Evolutionary conservation across 2,888 invertebrate species (phyloP).

Genomic region (Cheilosia urbana): DNA sequence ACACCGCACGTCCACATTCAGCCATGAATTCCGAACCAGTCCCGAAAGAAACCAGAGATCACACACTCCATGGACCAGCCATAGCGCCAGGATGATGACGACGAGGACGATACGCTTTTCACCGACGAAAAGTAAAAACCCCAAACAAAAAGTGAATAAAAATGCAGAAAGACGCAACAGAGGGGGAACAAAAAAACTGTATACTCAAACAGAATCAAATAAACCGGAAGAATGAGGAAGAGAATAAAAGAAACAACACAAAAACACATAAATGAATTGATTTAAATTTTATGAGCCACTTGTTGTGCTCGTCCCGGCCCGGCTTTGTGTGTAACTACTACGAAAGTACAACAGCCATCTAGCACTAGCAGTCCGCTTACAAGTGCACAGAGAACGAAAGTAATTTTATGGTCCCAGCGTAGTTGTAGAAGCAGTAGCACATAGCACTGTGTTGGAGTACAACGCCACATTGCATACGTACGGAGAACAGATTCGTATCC

Average conservation of each 20-base stretch:
- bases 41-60: conserved; percentile 41
- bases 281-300: conserved; percentile 79
- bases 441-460: conserved; percentile 28
- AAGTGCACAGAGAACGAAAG: conserved; percentile 65
- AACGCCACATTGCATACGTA: conserved; percentile 34
- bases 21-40: conserved; percentile 30
- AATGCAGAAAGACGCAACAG: conserved; percentile 62
- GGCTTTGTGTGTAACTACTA: conserved; percentile 60
- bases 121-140: conserved; percentile 39
- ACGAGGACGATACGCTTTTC: conserved; percentile 46
- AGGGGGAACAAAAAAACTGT: conserved; percentile 6
- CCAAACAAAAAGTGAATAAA: conserved; percentile 50
- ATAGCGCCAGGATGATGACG: background rate
- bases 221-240: conserved; percentile 66
- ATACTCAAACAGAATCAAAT: conserved; percentile 55
- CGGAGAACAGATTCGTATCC: conserved; percentile 28
- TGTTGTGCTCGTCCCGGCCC: conserved; percentile 76
- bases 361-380: conserved; percentile 43
- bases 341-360: conserved; percentile 33
- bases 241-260: conserved; percentile 72
- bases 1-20: conserved; percentile 43
- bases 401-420: conserved; percentile 66
- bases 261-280: conserved; percentile 79
- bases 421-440: conserved; percentile 20
- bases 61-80: conserved; percentile 10